phyloP scores from a whole-genome alignment of 2,113 vertebrate genomes.

The Pachypanchax playfairii region DNA sequence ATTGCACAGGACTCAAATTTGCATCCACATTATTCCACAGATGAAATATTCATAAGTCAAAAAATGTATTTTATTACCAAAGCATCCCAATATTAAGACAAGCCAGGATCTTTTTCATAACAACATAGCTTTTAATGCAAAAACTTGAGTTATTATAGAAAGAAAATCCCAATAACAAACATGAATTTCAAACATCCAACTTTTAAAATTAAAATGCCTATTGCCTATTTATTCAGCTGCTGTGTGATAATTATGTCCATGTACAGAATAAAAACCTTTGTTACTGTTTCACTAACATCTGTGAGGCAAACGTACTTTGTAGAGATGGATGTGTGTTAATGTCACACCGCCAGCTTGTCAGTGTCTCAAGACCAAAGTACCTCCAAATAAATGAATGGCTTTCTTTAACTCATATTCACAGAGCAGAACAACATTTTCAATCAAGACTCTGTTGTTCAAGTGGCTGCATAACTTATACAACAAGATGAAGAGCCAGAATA shows the following conservation, averaged over 20 bases:
- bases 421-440: neutral
- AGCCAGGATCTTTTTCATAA: too few relatives aligned
- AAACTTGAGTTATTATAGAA: too few relatives aligned
- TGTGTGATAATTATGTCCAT: neutral
- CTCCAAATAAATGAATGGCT: neutral
- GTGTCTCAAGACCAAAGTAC: neutral
- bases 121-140: too few relatives aligned
- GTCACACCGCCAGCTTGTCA: neutral
- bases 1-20: too few relatives aligned
- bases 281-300: neutral
- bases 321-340: neutral
- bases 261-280: neutral
- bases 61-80: too few relatives aligned
- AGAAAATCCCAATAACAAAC: too few relatives aligned
- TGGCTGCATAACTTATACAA: conserved; percentile 3
- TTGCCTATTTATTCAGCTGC: too few relatives aligned
- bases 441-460: conserved; percentile 2
- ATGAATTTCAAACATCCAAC: too few relatives aligned
- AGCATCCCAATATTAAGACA: too few relatives aligned
- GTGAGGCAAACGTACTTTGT: neutral
- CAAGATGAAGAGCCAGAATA: conserved; percentile 15
- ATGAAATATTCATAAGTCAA: too few relatives aligned
- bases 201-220: neutral
- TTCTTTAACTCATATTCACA: neutral
- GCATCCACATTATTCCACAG: too few relatives aligned